Base-by-base conservation (phyloP, 2,797 vertebrate genomes). In the Odontamblyopus rebecca region DNA sequence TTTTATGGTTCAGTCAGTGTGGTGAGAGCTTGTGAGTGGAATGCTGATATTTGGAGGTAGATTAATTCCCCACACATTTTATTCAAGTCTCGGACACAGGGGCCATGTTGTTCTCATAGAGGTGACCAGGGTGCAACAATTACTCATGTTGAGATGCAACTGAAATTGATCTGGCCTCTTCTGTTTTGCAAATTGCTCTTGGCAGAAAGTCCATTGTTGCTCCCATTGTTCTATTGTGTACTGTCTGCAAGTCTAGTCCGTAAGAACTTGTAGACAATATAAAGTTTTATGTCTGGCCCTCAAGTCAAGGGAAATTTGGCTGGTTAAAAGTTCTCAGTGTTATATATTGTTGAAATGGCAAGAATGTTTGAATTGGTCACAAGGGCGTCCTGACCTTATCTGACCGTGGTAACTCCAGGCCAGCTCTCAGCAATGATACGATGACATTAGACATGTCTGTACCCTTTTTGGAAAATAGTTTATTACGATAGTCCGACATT, bases 1-100 rank as follows among this genome's bases (percentile, higher is more conserved):
- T 86, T 87, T 90, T 79, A 86, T 78, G 75, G 81, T 69, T 77
- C 74, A 75, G 66, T 67, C 74, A 74, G 66, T 67, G 75, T 78
- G 72, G 50, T 44, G 61, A 70, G 77, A 69, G 77, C 63, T 70
- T 78, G 68, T 65, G 70, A 82, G 76, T 78, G 56, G 81, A 88
- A 86, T 83, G 59, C 65, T 85, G 74, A 84, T 86, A 75, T 70
- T 69, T 69, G 66, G 74, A 69, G 29, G 54, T 12, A 79, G 69
- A 80, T 77, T 12, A 75, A 82, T 68, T 75, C 70, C 68, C 76
- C 68, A 35, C 18, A 11, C 61, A 64, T 12, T 78, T 41, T 79
- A 59, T 75, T 73, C 13, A 67, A 35, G 29, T 75, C 30, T 53
- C 56, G 27, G 29, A 65, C 35, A 61, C 48, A 32, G 38, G 5